Base-by-base conservation (phyloP, 2,113 vertebrate species). In the Toxotes chatareus region DNA sequence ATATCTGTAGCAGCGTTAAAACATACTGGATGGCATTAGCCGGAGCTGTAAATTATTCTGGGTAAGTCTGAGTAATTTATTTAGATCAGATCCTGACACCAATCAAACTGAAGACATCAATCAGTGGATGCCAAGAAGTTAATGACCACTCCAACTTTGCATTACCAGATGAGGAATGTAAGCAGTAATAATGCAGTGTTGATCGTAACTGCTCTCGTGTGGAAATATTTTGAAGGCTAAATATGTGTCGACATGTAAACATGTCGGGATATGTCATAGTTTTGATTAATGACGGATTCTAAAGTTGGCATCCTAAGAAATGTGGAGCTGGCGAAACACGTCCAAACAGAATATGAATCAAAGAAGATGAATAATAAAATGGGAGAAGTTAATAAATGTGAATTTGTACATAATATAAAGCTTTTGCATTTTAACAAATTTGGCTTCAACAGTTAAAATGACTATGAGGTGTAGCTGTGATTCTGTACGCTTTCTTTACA, bases 401-500 rank as follows among this genome's bases (percentile, higher is more conserved):
- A 69, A 86, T 85, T 75, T 89, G 89, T 86, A 90, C 0, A 90
- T 88, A 86, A 27, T 63, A 55, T 60, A 57, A 68, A 38, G 75
- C 76, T 86, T 88, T 78, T 75, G 40, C 60, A 82, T 84, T 34
- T 49, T 1, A 87, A 63, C 12, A 81, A 62, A 51, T 83, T 42
- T 73, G 32, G 34, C 62, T 84, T 60, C 2, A 13, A 62, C 16
- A 36, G 59, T 34, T 47, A 46, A 70, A 83, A 76, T 66, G 21
- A 84, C 53, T 67, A n/a, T 31, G 46, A 7, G 17, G 46, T 64
- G 34, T 27, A 27, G 23, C 65, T 80, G 56, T 84, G 23, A 47
- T 62, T 74, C 14, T 71, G 16, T 81, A 44, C 13, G 34, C 51
- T 72, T 73, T 79, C 40, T 38, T 74, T 31, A 38, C 4, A 14